These are phyloP conservation scores for Heliconius hewitsoni DNA, from an alignment of 1,140 invertebrate species.

Conservation along the genomic window DNA sequence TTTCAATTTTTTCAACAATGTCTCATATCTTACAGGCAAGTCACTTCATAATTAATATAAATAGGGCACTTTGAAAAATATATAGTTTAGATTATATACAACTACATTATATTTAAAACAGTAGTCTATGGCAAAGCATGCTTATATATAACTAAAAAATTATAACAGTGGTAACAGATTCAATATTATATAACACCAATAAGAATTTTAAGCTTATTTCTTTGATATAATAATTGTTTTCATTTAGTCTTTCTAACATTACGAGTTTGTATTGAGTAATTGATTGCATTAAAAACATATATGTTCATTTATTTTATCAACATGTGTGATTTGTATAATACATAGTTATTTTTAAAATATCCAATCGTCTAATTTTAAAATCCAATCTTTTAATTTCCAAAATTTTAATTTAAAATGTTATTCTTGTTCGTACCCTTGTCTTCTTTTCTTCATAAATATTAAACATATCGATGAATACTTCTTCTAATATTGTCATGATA, in stretches of 20 bases:
- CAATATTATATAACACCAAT: neutral
- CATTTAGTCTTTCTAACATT: neutral
- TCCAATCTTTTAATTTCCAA: no score
- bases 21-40: no score
- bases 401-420: neutral
- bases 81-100: neutral
- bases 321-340: neutral
- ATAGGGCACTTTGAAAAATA: neutral
- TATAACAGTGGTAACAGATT: neutral
- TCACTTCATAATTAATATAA: neutral
- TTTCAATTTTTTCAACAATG: neutral
- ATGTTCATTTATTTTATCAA: neutral
- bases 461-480: neutral
- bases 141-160: neutral
- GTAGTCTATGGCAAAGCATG: neutral
- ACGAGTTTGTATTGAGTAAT: no score
- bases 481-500: constrained; percentile 1
- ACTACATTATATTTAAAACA: neutral
- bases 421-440: neutral
- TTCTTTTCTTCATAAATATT: neutral
- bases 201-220: neutral
- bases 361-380: no score
- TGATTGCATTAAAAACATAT: neutral
- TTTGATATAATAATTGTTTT: neutral
- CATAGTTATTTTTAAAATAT: neutral